Evolutionary conservation across 2,888 invertebrate species (phyloP).

Genomic region (Nemurella pictetii): DNA sequence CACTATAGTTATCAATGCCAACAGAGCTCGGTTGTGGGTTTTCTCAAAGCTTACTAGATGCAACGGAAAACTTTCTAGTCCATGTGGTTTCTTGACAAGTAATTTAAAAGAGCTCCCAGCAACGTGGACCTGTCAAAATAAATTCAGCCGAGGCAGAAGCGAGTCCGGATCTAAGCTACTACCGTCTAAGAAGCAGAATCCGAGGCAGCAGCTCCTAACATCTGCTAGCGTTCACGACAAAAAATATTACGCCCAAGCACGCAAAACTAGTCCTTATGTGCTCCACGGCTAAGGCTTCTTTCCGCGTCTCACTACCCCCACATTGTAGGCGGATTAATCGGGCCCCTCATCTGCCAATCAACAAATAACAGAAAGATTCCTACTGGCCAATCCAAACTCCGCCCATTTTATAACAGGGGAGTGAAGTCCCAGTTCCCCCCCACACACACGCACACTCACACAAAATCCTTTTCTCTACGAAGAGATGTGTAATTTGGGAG

Average conservation of each 20-base stretch:
- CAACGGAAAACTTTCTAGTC: too few species aligned
- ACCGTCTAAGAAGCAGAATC: neutral
- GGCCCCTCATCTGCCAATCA: slow-evolving; percentile 39
- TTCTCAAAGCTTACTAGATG: too few species aligned
- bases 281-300: neutral
- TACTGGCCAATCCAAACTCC: slow-evolving; percentile 40
- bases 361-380: slow-evolving; percentile 36
- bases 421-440: slow-evolving; percentile 11
- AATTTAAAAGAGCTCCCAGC: neutral
- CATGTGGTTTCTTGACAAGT: too few species aligned
- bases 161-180: neutral
- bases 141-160: neutral
- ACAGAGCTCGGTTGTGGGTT: too few species aligned
- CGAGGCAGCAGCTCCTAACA: neutral
- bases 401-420: slow-evolving; percentile 38
- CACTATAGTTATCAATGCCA: too few species aligned
- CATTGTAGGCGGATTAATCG: slow-evolving; percentile 40
- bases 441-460: too few species aligned
- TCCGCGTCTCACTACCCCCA: neutral
- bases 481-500: slow-evolving; percentile 39
- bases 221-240: neutral
- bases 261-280: slow-evolving; percentile 11
- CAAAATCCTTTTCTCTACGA: slow-evolving; percentile 17
- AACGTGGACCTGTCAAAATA: neutral
- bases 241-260: neutral